Evolutionary conservation across 2,888 invertebrate genomes (phyloP).

Genomic region (Pilophorus perplexus): DNA sequence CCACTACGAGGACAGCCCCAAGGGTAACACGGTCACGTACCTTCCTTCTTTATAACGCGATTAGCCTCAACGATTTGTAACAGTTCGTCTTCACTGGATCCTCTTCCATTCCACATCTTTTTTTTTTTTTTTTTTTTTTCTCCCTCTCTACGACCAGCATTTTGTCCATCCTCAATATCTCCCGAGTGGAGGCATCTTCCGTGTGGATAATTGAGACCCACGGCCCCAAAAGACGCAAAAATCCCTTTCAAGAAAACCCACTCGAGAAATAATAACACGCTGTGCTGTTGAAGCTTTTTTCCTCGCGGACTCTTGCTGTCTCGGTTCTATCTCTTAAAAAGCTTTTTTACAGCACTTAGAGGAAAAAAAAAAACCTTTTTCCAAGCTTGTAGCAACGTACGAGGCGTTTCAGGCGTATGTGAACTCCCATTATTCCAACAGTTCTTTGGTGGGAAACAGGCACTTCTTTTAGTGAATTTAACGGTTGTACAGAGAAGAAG

Average conservation of each 20-base stretch:
- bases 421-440: no score
- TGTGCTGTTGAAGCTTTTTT: no score
- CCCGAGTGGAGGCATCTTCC: constrained; percentile 5
- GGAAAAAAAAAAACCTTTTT: no score
- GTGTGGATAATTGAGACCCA: constrained; percentile 18
- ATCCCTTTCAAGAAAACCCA: background rate
- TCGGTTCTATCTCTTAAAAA: no score
- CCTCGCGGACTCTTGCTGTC: no score
- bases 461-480: no score
- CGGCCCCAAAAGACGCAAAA: constrained; percentile 12
- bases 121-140: constrained; percentile 9
- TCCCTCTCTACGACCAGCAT: background rate
- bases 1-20: constrained; percentile 36
- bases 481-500: no score
- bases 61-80: constrained; percentile 37
- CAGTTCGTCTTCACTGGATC: constrained; percentile 28
- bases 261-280: no score
- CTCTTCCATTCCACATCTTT: constrained; percentile 28
- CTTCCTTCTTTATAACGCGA: constrained; percentile 33
- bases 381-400: no score
- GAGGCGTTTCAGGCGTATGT: no score
- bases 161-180: constrained; percentile 24
- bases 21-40: constrained; percentile 41
- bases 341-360: no score
- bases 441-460: no score